Evolutionary conservation across 2,113 vertebrate species (phyloP).

Genomic region (Jaculus jaculus): DNA sequence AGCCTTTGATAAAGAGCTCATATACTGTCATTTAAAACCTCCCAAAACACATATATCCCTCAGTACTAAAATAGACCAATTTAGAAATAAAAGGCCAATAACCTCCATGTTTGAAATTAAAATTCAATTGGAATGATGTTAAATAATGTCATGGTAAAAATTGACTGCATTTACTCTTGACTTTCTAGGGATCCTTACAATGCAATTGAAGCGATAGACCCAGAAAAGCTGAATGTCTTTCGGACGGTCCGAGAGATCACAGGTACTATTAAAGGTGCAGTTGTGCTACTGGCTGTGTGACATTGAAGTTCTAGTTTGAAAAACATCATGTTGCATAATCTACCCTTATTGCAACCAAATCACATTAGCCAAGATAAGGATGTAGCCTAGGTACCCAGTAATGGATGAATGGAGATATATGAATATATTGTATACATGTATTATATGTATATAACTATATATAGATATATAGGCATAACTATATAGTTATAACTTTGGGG

Average conservation of each 20-base stretch:
- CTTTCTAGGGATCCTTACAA: slow-evolving; percentile 95
- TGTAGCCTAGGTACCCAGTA: background rate
- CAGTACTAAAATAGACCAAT: background rate
- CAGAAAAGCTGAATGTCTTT: slow-evolving; percentile 94
- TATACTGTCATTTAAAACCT: slow-evolving; percentile 5
- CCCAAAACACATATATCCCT: background rate
- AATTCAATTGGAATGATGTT: background rate
- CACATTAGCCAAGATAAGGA: background rate
- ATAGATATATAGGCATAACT: no score
- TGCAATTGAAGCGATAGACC: slow-evolving; percentile 94
- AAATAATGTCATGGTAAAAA: background rate
- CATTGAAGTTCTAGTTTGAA: slow-evolving; percentile 3
- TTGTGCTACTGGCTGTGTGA: background rate
- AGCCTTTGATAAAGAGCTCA: background rate
- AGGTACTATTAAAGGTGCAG: slow-evolving; percentile 85
- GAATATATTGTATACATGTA: no score
- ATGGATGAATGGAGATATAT: background rate
- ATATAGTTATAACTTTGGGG: no score
- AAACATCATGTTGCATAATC: background rate
- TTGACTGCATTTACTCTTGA: slow-evolving; percentile 13
- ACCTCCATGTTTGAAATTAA: background rate
- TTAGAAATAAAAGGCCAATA: background rate
- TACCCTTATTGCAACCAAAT: background rate
- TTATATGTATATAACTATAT: background rate
- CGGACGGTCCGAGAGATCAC: slow-evolving; percentile 97